phyloP scores from a whole-genome alignment of 2,888 invertebrate species.

The Nomada fabriciana region DNA sequence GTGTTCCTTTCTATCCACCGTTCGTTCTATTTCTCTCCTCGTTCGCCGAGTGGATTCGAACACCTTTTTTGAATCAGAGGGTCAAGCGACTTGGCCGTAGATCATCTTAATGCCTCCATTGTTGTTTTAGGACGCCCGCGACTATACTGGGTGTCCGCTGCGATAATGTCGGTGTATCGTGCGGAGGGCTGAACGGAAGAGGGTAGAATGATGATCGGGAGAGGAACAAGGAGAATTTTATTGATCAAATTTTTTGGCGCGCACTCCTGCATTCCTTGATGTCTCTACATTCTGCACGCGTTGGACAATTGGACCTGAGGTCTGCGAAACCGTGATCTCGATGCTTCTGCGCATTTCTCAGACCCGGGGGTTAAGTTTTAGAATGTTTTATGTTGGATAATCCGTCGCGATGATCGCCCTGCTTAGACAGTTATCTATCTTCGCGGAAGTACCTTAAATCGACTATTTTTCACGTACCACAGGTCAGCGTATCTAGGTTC shows the following conservation, averaged over 20 bases:
- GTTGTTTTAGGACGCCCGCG: constrained; percentile 83
- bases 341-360: constrained; percentile 49
- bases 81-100: constrained; percentile 83
- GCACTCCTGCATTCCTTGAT: constrained; percentile 55
- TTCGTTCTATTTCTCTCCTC: constrained; percentile 59
- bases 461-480: constrained; percentile 9
- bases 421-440: constrained; percentile 19
- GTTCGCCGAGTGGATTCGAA: constrained; percentile 79
- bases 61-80: constrained; percentile 83
- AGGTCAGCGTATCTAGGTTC: neutral
- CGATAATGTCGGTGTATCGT: constrained; percentile 76
- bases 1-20: constrained; percentile 29
- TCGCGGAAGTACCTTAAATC: constrained; percentile 18
- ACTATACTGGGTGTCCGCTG: constrained; percentile 79
- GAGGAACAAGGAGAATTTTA: constrained; percentile 51
- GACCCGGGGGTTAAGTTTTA: constrained; percentile 57
- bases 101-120: constrained; percentile 84
- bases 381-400: constrained; percentile 34
- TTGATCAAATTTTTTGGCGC: constrained; percentile 69
- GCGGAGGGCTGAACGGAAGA: constrained; percentile 52
- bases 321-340: neutral
- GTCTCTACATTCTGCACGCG: constrained; percentile 28
- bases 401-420: constrained; percentile 19
- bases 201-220: constrained; percentile 2
- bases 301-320: no score